Evolutionary conservation across 1,140 invertebrate genomes (phyloP).

Genomic region (Hycleus cichorii): DNA sequence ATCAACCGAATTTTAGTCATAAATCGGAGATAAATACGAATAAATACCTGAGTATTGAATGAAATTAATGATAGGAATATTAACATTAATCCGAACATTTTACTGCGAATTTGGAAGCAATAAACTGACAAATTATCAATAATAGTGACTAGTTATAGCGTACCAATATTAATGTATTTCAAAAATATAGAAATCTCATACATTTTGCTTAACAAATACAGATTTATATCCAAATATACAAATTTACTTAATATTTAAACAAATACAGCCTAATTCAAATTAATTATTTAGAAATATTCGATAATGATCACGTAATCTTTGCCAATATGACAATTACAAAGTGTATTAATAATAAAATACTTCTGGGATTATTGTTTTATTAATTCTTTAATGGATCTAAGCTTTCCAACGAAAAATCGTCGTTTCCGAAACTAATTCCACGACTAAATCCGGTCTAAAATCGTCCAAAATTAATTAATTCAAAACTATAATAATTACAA

Average conservation of each 20-base stretch:
- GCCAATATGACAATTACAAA: constrained; percentile 21
- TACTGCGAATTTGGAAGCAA: constrained; percentile 5
- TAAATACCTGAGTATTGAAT: too few species aligned
- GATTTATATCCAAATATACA: constrained; percentile 17
- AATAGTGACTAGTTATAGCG: constrained; percentile 5
- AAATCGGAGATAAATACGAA: too few species aligned
- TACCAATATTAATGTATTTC: constrained; percentile 22
- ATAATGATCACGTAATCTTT: constrained; percentile 12
- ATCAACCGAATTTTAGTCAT: too few species aligned
- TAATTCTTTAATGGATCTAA: constrained; percentile 63
- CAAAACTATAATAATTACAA: neutral
- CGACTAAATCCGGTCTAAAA: constrained; percentile 71
- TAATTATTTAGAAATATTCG: constrained; percentile 9
- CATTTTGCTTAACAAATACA: constrained; percentile 17
- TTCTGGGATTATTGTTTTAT: neutral
- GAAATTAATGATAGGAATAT: too few species aligned
- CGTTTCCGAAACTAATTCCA: constrained; percentile 67
- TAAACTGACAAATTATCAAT: neutral
- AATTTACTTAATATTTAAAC: neutral
- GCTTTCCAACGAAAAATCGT: constrained; percentile 80
- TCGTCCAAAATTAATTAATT: neutral
- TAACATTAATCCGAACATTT: constrained; percentile 3
- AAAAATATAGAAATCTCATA: constrained; percentile 22
- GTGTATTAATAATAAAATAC: neutral
- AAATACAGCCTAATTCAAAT: constrained; percentile 10